phyloP scores from a whole-genome alignment of 2,797 vertebrate genomes.

The Monodelphis domestica region DNA sequence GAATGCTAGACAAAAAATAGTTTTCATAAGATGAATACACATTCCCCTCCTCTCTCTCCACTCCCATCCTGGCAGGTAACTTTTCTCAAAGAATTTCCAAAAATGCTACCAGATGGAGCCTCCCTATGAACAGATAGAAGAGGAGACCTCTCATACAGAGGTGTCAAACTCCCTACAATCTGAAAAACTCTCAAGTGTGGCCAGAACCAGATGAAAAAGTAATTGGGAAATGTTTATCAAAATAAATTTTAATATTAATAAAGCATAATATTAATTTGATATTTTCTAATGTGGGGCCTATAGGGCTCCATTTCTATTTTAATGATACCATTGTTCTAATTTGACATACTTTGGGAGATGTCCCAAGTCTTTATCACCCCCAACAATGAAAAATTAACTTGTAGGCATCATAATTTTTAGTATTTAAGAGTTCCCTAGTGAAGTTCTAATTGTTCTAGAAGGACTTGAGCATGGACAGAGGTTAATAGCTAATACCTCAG shows the following conservation, averaged over 20 bases:
- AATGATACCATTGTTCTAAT: neutral
- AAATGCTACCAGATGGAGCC: neutral
- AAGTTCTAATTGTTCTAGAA: neutral
- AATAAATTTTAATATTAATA: neutral
- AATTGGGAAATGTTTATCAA: neutral
- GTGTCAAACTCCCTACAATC: neutral
- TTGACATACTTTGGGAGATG: neutral
- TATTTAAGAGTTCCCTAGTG: neutral
- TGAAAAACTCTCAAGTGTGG: neutral
- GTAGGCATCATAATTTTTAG: neutral
- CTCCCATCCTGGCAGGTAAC: neutral
- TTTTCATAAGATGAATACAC: neutral
- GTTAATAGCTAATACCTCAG: neutral
- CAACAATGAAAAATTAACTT: neutral
- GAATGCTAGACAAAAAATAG: neutral
- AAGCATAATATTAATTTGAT: neutral
- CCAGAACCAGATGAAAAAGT: neutral
- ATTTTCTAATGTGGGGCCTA: neutral
- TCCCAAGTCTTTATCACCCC: neutral
- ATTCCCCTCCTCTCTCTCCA: neutral
- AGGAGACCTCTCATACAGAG: neutral
- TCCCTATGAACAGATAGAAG: neutral
- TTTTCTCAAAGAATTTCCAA: neutral
- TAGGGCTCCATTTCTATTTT: neutral
- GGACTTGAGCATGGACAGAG: neutral